phyloP scores from a whole-genome alignment of 2,888 invertebrate genomes.

The Eupeodes luniger region DNA sequence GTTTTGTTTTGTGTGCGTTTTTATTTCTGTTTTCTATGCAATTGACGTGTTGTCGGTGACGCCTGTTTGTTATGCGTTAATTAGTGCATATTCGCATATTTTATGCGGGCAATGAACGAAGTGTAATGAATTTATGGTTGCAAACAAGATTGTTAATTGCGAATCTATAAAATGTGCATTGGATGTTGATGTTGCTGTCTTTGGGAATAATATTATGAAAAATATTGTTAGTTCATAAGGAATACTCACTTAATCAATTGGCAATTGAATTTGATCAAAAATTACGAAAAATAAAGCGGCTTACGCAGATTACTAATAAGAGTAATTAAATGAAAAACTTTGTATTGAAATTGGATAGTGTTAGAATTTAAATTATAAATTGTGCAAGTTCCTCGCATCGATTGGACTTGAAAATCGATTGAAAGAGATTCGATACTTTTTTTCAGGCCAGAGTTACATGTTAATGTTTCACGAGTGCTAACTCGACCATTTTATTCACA shows the following conservation, averaged over 20 bases:
- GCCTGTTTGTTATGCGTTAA: slow-evolving; percentile 50
- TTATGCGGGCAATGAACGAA: slow-evolving; percentile 54
- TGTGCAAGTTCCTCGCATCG: no score
- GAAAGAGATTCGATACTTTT: no score
- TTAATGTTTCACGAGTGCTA: no score
- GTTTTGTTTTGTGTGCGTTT: not conserved
- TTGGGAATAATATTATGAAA: not conserved
- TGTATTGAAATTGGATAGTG: no score
- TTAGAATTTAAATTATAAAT: no score
- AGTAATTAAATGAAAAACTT: no score
- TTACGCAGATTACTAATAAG: not conserved
- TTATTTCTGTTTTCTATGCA: not conserved
- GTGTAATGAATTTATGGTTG: slow-evolving; percentile 40
- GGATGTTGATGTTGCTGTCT: not conserved
- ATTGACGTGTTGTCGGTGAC: not conserved
- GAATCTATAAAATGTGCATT: slow-evolving; percentile 7
- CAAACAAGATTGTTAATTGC: slow-evolving; percentile 18
- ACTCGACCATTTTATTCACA: no score
- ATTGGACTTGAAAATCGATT: no score
- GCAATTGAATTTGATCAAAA: not conserved
- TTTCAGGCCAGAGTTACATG: no score
- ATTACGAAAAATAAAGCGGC: not conserved
- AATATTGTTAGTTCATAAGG: not conserved
- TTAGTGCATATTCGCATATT: slow-evolving; percentile 53
- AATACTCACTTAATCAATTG: not conserved